Base-by-base conservation (phyloP, 1,140 invertebrate species). In the Anastrepha ludens region DNA sequence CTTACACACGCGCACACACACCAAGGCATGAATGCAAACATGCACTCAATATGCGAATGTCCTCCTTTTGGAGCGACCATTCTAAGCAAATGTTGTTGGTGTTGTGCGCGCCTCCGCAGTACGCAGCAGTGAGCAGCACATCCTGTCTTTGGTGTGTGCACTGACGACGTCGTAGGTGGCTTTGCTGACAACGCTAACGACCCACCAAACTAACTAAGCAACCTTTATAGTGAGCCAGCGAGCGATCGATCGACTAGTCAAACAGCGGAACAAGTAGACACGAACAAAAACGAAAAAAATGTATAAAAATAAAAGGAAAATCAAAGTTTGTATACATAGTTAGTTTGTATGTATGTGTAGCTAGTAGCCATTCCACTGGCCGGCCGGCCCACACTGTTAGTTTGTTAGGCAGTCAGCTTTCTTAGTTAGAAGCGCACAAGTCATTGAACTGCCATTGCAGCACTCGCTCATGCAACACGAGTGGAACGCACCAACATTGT, bases 401-500 rank as follows among this genome's bases (percentile, higher is more conserved):
- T 81, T 74, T 81, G 74, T 81, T 81, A 81, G 74, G 44, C 74
- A 81, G 44, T n/a, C 74, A 81, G 74, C 47, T 81, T 81, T 81
- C 47, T 81, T 81, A 81, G 47, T 81, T 81, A 81, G 74, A 81
- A 81, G 74, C 74, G 17, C n/a, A 81, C 74, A 81, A 81, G 74
- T 81, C 74, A 81, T 81, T 81, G 74, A 81, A 81, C 74, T 55
- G 50, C 74, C 47, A 39, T 20, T 67, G 50, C 50, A 29, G 47
- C 74, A 81, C 74, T 20, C 29, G 64, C 70, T 47, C 70, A 74
- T 74, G 70, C 70, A 74, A 74, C 70, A 81, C 55, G 29, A 29
- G 74, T 81, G 74, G 74, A 81, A 81, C 47, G 47, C 74, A 55
- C 44, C n/a, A 81, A 17, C 74, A 55, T 3, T 20, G n/a, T 50